Conservation (phyloP, 1,140 invertebrate species). For the Samia ricini region DNA sequence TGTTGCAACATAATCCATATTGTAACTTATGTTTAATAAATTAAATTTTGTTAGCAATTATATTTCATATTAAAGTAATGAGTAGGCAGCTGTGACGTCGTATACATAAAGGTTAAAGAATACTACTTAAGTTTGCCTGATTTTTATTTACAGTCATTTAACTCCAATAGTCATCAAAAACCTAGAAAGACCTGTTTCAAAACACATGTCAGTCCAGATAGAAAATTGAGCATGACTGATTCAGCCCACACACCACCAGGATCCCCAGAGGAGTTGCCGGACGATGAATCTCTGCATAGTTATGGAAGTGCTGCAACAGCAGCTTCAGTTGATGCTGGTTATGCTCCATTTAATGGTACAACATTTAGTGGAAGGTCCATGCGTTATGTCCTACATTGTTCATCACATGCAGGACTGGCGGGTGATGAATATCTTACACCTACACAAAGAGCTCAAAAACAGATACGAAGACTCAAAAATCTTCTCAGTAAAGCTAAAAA, state of each 20-base stretch:
- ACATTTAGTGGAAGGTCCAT: slow-evolving; percentile 84
- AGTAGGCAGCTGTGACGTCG: neutral
- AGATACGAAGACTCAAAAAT: slow-evolving; percentile 85
- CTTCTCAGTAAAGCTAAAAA: slow-evolving; percentile 84
- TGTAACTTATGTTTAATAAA: too few relatives aligned
- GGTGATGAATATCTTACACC: slow-evolving; percentile 91
- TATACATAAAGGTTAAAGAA: neutral
- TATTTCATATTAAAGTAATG: neutral
- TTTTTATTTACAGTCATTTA: slow-evolving; percentile 68
- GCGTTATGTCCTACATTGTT: slow-evolving; percentile 90
- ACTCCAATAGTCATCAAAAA: slow-evolving; percentile 54
- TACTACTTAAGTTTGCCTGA: neutral
- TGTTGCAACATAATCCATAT: too few relatives aligned
- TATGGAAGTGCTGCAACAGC: slow-evolving; percentile 86
- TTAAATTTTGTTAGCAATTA: neutral
- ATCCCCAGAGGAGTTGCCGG: slow-evolving; percentile 79
- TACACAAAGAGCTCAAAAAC: slow-evolving; percentile 88
- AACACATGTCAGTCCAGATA: slow-evolving; percentile 46
- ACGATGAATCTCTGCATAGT: slow-evolving; percentile 89
- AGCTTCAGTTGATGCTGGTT: slow-evolving; percentile 86
- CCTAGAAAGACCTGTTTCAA: slow-evolving; percentile 62
- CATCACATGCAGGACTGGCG: slow-evolving; percentile 84
- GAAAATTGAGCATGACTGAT: slow-evolving; percentile 63
- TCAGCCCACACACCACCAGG: slow-evolving; percentile 79
- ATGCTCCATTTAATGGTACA: slow-evolving; percentile 88